phyloP scores from a whole-genome alignment of 2,113 vertebrate species.

The Pelobates fuscus region DNA sequence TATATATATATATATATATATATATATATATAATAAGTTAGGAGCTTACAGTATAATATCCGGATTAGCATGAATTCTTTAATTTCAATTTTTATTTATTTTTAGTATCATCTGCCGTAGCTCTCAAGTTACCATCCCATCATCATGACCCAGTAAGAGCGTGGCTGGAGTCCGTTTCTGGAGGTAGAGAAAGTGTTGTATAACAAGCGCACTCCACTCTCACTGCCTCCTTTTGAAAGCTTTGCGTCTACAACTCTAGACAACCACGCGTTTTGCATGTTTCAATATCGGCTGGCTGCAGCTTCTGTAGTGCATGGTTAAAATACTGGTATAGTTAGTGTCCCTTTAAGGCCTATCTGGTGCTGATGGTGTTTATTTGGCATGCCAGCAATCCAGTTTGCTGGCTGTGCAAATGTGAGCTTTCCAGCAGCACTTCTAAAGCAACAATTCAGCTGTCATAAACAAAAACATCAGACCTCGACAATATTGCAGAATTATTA shows the following conservation, averaged over 20 bases:
- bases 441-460: too few species aligned
- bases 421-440: too few species aligned
- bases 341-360: neutral
- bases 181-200: conserved; percentile 83
- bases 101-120: conserved; percentile 80
- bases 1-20: too few species aligned
- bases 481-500: too few species aligned
- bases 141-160: conserved; percentile 91
- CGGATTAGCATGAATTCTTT: too few species aligned
- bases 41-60: too few species aligned
- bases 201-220: neutral
- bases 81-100: conserved; percentile 53
- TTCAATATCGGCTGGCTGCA: conserved; percentile 5
- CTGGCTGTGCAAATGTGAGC: too few species aligned
- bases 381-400: too few species aligned
- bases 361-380: neutral
- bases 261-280: neutral
- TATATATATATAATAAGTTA: too few species aligned
- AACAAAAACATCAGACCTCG: too few species aligned
- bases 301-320: conserved; percentile 4
- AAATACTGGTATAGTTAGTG: neutral
- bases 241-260: neutral
- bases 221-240: neutral
- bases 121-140: conserved; percentile 82
- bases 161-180: conserved; percentile 95